Evolutionary conservation across 2,113 vertebrate genomes (phyloP).

Genomic region (Oreotrochilus melanogaster): DNA sequence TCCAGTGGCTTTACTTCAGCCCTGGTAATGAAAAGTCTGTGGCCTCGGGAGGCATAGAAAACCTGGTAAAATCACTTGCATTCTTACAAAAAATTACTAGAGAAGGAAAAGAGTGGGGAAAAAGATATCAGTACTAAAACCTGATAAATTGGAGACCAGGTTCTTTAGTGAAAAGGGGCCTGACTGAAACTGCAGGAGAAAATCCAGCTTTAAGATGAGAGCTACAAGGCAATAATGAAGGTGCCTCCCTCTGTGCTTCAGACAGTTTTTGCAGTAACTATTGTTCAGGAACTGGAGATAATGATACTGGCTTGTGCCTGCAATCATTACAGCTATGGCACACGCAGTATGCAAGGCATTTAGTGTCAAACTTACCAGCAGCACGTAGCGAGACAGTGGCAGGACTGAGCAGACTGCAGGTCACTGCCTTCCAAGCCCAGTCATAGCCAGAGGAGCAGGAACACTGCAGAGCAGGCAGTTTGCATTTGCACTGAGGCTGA

Average conservation of each 20-base stretch:
- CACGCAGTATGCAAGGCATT: neutral
- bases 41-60: neutral
- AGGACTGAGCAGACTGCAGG: neutral
- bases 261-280: neutral
- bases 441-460: fast-evolving
- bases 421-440: neutral
- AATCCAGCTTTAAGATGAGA: neutral
- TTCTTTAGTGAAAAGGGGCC: neutral
- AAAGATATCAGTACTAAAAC: neutral
- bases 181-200: neutral
- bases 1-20: neutral
- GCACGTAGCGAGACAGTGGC: fast-evolving
- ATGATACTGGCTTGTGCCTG: neutral
- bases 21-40: neutral
- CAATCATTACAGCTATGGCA: neutral
- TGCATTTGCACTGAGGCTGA: neutral
- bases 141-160: neutral
- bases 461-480: neutral
- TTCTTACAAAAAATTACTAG: neutral
- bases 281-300: slow-evolving; percentile 22
- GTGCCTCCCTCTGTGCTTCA: neutral
- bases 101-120: neutral
- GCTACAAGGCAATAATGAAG: neutral
- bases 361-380: neutral
- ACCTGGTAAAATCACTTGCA: neutral